These are phyloP conservation scores for Pipistrellus pygmaeus DNA, from an alignment of 2,797 vertebrate genomes.

Conservation along the genomic window DNA sequence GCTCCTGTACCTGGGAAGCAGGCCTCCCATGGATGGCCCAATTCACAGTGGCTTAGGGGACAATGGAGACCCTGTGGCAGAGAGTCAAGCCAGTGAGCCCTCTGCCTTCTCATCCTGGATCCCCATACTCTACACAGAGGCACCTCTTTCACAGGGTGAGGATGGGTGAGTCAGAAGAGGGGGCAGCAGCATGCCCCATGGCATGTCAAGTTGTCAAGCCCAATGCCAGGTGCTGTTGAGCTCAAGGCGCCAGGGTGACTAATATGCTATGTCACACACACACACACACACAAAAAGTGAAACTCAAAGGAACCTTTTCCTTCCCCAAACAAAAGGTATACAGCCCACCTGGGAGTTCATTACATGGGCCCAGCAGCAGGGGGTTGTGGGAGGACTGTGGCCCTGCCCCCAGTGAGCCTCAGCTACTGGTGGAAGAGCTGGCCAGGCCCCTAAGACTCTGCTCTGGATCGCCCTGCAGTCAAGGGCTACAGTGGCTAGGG, in stretches of 20 bases:
- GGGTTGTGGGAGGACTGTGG: rapidly evolving
- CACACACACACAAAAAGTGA: not conserved
- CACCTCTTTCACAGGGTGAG: not conserved
- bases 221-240: not conserved
- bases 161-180: not conserved
- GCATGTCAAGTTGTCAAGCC: not conserved
- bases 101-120: too few species aligned
- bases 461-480: rapidly evolving
- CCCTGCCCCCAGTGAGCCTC: not conserved
- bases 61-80: too few species aligned
- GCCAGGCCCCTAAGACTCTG: not conserved
- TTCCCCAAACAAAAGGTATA: not conserved
- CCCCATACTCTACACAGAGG: not conserved
- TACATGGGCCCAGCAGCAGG: not conserved
- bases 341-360: not conserved
- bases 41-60: rapidly evolving
- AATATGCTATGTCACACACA: not conserved
- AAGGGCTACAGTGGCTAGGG: rapidly evolving
- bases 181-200: not conserved
- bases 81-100: not conserved
- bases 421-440: rapidly evolving
- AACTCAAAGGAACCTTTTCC: not conserved
- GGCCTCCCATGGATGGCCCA: too few species aligned
- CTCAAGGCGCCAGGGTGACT: not conserved
- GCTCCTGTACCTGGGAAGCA: not conserved